Evolutionary conservation across 2,888 invertebrate genomes (phyloP).

Genomic region (Brachynemurus nebulosus): DNA sequence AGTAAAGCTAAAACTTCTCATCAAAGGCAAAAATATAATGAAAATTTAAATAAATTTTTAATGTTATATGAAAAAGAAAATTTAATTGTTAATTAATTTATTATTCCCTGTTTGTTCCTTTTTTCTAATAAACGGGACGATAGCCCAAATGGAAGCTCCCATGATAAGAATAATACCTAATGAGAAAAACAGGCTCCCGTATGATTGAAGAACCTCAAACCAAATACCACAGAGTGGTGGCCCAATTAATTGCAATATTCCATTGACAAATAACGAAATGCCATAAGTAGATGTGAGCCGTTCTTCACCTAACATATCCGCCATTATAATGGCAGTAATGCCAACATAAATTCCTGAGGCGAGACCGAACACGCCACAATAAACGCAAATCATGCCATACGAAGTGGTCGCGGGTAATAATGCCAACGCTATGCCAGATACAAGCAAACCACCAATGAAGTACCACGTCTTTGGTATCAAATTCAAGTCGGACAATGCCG

Average conservation of each 20-base stretch:
- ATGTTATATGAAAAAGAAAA: too few relatives aligned
- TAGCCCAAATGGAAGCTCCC: constrained; percentile 61
- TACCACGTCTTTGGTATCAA: constrained; percentile 68
- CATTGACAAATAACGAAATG: constrained; percentile 72
- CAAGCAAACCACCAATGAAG: constrained; percentile 61
- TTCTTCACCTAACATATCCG: constrained; percentile 73
- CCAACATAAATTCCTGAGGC: constrained; percentile 78
- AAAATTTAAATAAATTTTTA: too few relatives aligned
- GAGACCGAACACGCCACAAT: constrained; percentile 65
- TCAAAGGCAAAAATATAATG: too few relatives aligned
- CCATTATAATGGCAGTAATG: constrained; percentile 77
- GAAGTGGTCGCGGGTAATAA: constrained; percentile 52
- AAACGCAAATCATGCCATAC: constrained; percentile 49
- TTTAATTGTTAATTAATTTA: background rate
- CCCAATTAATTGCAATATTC: constrained; percentile 64
- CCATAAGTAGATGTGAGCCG: constrained; percentile 76
- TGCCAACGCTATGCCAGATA: constrained; percentile 63
- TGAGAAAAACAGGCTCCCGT: constrained; percentile 56
- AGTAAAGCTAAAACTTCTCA: too few relatives aligned
- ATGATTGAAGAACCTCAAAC: constrained; percentile 47
- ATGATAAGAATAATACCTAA: constrained; percentile 57
- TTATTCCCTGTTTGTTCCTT: constrained; percentile 1
- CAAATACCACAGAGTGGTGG: constrained; percentile 72
- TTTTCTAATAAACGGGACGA: constrained; percentile 61
- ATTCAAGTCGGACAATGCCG: constrained; percentile 65